Percentiles rank a stretch among this genome's conserved stretches.
Conservation (phyloP, 2,113 vertebrate species). For the Trogon surrucura region DNA sequence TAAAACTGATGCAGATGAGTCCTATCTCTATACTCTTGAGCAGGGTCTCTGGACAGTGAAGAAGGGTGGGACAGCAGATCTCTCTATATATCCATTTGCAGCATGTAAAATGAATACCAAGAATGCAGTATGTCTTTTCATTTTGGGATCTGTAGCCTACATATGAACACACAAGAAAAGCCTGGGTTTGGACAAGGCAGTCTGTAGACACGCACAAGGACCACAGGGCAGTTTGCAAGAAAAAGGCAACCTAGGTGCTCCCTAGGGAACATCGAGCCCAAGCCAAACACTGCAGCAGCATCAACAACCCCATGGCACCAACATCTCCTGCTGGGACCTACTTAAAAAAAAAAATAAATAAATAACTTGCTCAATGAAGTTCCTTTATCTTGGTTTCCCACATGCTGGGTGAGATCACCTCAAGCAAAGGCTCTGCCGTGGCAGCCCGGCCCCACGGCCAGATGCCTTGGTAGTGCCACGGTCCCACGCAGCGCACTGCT, state of each 20-base stretch:
- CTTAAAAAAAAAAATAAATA: no score
- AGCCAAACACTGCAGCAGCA: neutral
- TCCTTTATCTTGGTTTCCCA: neutral
- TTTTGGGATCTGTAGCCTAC: neutral
- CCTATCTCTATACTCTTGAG: neutral
- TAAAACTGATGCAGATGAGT: neutral
- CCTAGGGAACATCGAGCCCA: neutral
- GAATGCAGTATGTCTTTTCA: neutral
- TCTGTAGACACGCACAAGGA: neutral
- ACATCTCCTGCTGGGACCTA: neutral
- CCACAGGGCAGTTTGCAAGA: neutral
- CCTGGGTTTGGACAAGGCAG: neutral
- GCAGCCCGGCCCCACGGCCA: rapidly evolving
- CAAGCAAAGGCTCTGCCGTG: neutral
- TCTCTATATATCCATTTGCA: neutral
- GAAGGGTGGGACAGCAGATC: neutral
- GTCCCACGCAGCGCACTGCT: rapidly evolving
- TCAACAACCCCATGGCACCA: neutral
- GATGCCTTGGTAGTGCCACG: neutral
- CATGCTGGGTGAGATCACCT: neutral
- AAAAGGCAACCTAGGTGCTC: neutral
- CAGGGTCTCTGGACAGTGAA: neutral
- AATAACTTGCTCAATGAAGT: neutral
- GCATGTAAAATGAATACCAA: neutral
- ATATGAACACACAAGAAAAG: neutral